A percentile compares a stretch with the other conserved stretches of the same genome.
Conservation (phyloP, 1,140 invertebrate genomes). For the Antheraea pernyi region DNA sequence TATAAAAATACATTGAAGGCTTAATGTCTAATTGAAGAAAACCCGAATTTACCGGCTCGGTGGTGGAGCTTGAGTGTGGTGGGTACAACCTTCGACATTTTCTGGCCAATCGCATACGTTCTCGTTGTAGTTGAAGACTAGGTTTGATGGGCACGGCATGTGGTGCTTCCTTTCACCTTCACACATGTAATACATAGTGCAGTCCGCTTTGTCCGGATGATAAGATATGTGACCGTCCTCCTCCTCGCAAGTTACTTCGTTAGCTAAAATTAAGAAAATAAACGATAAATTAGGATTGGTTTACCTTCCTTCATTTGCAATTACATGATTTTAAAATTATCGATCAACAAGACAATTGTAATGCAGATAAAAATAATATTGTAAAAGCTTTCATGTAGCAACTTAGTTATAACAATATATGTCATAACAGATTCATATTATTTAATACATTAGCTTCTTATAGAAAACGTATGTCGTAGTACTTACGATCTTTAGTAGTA, state of each 20-base stretch:
- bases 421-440: too few relatives aligned
- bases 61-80: conserved; percentile 89
- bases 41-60: conserved; percentile 61
- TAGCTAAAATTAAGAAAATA: conserved; percentile 80
- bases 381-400: too few relatives aligned
- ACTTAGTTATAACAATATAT: too few relatives aligned
- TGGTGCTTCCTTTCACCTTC: conserved; percentile 97
- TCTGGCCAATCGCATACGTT: conserved; percentile 98
- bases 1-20: neutral
- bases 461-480: neutral
- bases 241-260: conserved; percentile 93
- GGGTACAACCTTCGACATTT: conserved; percentile 93
- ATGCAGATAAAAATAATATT: too few relatives aligned
- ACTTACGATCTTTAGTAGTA: conserved; percentile 93
- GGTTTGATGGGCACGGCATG: conserved; percentile 97
- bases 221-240: conserved; percentile 96
- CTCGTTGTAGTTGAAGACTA: conserved; percentile 95
- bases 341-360: too few relatives aligned
- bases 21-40: neutral
- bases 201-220: conserved; percentile 93
- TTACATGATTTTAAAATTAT: too few relatives aligned
- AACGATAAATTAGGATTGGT: too few relatives aligned
- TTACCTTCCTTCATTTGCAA: too few relatives aligned
- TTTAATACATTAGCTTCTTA: too few relatives aligned
- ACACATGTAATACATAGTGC: conserved; percentile 97